Evolutionary conservation across 1,140 invertebrate genomes (phyloP), one percentile per base, ranked within the genome.

Genomic region (Melipona quadrifasciata): DNA sequence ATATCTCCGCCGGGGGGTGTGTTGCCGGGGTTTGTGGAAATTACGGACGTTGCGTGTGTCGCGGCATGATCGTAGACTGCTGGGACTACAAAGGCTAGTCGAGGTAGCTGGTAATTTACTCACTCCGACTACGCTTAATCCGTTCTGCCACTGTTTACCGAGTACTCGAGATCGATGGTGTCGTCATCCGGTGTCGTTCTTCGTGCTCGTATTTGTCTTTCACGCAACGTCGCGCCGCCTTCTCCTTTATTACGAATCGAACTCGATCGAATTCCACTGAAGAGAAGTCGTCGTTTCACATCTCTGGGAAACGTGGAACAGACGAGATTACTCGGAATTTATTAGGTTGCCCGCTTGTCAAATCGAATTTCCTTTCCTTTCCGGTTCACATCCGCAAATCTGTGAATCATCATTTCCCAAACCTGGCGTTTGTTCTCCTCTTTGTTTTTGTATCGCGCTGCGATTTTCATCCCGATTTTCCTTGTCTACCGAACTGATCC

Each of bases 351-450:
- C 57, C 47, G 76, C n/a, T 78, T 88, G 88, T 89, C 90, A 88
- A 91, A 92, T 91, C 89, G 89, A 91, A 91, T 91, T 91, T 88
- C 71, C 85, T 91, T 91, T 88, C 71, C 85, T 61, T 47, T 8
- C 39, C 81, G 80, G 55, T 87, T 82, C n/a, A 86, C 84, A 81
- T 87, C 83, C 84, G 53, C n/a, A n/a, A n/a, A 16, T 27, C 17
- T 21, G 27, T 67, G 90, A 78, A 87, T 86, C 86, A 85, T 57
- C 77, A 16, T 64, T 34, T 31, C 61, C 53, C 70, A 19, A 47
- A 27, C 70, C 4, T 19, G 16, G 10, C 16, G 61, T 27, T 16
- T 19, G 19, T 80, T 78, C 67, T 61, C 64, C 64, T 71, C 75
- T 31, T 47, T 47, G 0, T 57, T 85, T 82, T 78, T 81, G 2